Base-by-base conservation (phyloP, 2,888 invertebrate genomes). In the Oligia fasciuncula region DNA sequence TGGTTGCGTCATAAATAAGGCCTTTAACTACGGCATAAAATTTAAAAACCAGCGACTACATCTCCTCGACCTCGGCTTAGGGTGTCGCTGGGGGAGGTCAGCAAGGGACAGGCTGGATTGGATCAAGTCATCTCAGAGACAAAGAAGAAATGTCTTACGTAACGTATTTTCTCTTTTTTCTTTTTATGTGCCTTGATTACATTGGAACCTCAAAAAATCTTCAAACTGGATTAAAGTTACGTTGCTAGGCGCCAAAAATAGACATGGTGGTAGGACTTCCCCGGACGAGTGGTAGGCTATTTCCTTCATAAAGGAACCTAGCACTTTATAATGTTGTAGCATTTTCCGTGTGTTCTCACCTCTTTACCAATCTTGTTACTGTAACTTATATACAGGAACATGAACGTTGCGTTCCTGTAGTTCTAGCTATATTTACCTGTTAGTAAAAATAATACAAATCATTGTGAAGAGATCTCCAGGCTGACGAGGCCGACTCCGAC, bases 401-500 rank as follows among this genome's bases (percentile, higher is more conserved):
- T 54, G 66, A 46, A 46, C 40, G 49, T 49, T 23, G 29, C 35
- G 29, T 29, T 29, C 6, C 23, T 80, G 17, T 80, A 62, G 54
- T 49, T 67, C 29, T 75, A 75, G 19, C 51, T 67, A 46, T 54
- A 69, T 49, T 43, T 77, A 57, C n/a, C 5, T 73, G 14, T 35
- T 35, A 51, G n/a, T 74, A 74, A 76, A 76, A 82, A 74, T 85
- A 85, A 81, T 46, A 75, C 62, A 77, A 78, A 69, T 77, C 62
- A 78, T 57, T 60, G 74, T 82, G 65, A 69, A 73, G 72, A 75
- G 66, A 75, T 81, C 80, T 84, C 66, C 17, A 62, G 62, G 78
- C 84, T 84, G 85, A 77, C 65, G 74, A 75, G 57, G 78, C 72
- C 74, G 81, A 71, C 73, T 80, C 49, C 73, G 70, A 77, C 85